Base-by-base conservation (phyloP, 2,888 invertebrate genomes). In the Noctua pronuba region DNA sequence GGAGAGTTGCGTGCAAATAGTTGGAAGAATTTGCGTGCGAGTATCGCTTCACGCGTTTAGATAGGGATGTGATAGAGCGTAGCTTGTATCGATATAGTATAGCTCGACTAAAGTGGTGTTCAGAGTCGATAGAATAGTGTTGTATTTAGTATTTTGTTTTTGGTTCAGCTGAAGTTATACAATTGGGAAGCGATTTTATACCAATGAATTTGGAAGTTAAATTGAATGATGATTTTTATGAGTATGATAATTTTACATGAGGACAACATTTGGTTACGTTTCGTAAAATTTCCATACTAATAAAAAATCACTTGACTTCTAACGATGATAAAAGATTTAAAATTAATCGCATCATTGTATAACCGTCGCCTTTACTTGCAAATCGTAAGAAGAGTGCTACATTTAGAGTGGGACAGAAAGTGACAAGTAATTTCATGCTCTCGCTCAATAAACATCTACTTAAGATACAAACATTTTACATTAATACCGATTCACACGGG, bases 401-500 rank as follows among this genome's bases (percentile, higher is more conserved):
- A 90, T 84, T 88, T 75, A 87, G 84, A 86, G 86, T 87, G 85
- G 88, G 87, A 88, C 76, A 90, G 87, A 91, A 87, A 80, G 84
- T 85, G 79, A 88, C 78, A 90, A 91, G 95, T 95, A 96, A 96
- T 96, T 96, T 95, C 96, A 96, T 96, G 96, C 96, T 96, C 96
- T 88, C 91, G 82, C 86, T 88, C 73, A 82, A 86, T 88, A 90
- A 92, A 93, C 92, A 94, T 93, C 96, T 96, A 96, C 95, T 81
- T 85, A 89, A 90, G 79, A 91, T 89, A 92, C 85, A 89, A 90
- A 89, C 82, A 86, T 89, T 89, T 87, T 90, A 92, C 92, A 92
- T 92, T 91, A 84, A 92, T 90, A 95, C 96, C 96, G 96, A 96
- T 96, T 96, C 96, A 96, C 96, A 96, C 96, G 90, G 96, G 95